A percentile compares a stretch with the other conserved stretches of the same genome.
Evolutionary conservation across 2,113 vertebrate genomes (phyloP).

Genomic region (Lepus americanus): DNA sequence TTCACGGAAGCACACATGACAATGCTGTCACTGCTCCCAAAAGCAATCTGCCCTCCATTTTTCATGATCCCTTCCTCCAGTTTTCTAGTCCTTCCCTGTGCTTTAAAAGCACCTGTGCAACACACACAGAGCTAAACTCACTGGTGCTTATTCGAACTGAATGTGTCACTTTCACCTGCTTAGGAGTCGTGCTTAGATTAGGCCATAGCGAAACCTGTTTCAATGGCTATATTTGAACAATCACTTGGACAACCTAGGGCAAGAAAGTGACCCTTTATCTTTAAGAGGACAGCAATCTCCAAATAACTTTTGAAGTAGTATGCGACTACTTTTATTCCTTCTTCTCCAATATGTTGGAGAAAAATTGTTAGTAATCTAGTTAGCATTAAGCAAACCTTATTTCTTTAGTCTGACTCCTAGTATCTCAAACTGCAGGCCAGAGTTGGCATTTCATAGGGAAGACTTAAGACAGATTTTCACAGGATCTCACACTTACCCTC

Average conservation of each 20-base stretch:
- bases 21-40: not conserved
- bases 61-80: not conserved
- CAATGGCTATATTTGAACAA: not conserved
- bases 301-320: not conserved
- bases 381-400: not conserved
- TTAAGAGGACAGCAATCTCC: not conserved
- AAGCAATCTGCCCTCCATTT: not conserved
- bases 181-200: not conserved
- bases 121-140: not conserved
- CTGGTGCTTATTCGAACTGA: not conserved
- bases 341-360: not conserved
- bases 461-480: not conserved
- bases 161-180: not conserved
- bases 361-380: not conserved
- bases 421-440: not conserved
- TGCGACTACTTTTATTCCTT: not conserved
- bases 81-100: not conserved
- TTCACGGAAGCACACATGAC: not conserved
- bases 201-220: not conserved
- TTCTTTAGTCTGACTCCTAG: not conserved
- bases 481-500: slow-evolving; percentile 90
- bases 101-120: not conserved
- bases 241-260: not conserved
- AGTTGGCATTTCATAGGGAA: not conserved
- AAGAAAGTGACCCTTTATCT: not conserved